These are phyloP conservation scores for Sebastes itinus DNA, from an alignment of 2,797 vertebrate genomes.

Conservation along the genomic window DNA sequence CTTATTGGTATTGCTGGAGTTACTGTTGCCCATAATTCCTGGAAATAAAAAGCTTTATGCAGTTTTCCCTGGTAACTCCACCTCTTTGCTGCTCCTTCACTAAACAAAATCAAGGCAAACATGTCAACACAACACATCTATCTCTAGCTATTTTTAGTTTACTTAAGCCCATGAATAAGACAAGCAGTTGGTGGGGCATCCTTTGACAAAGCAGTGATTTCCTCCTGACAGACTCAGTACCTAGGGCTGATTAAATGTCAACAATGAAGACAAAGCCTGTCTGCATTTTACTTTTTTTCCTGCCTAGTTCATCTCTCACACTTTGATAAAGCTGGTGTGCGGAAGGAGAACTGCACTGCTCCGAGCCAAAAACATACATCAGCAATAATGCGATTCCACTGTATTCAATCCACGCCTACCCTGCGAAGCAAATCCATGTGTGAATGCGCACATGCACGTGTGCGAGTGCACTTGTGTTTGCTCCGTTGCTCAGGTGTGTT, in stretches of 20 bases:
- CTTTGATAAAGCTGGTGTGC: slow-evolving; percentile 72
- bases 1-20: slow-evolving; percentile 33
- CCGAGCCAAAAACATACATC: slow-evolving; percentile 69
- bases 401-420: slow-evolving; percentile 60
- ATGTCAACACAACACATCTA: slow-evolving; percentile 35
- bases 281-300: slow-evolving; percentile 55
- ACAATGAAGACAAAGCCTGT: slow-evolving; percentile 72
- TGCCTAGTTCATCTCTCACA: slow-evolving; percentile 55
- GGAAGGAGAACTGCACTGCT: slow-evolving; percentile 62
- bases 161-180: slow-evolving; percentile 59
- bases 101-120: slow-evolving; percentile 43
- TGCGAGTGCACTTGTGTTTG: slow-evolving; percentile 30
- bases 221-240: slow-evolving; percentile 77
- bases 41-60: slow-evolving; percentile 48
- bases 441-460: slow-evolving; percentile 30
- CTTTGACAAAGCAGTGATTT: slow-evolving; percentile 78
- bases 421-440: slow-evolving; percentile 45
- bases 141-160: slow-evolving; percentile 48
- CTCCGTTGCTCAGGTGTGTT: slow-evolving; percentile 52
- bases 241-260: slow-evolving; percentile 84
- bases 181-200: slow-evolving; percentile 54
- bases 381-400: slow-evolving; percentile 74
- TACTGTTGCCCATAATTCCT: slow-evolving; percentile 44
- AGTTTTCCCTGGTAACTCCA: slow-evolving; percentile 24
- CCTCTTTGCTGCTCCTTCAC: slow-evolving; percentile 9